Evolutionary conservation across 1,140 invertebrate species (phyloP).

Genomic region (Planococcus citri): DNA sequence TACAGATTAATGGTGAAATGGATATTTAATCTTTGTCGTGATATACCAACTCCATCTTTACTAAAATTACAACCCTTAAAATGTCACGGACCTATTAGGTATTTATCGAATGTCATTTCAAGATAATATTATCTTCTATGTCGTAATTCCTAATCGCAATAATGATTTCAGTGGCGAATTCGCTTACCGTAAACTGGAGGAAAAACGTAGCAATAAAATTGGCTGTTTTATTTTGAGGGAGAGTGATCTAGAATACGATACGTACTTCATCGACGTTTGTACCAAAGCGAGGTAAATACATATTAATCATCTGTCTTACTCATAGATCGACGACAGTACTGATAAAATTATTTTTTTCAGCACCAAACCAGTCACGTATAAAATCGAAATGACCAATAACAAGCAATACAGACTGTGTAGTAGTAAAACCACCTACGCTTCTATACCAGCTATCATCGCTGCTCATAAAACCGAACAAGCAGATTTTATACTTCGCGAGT

Average conservation of each 20-base stretch:
- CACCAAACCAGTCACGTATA: conserved; percentile 53
- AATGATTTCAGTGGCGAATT: conserved; percentile 7
- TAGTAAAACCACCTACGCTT: conserved; percentile 41
- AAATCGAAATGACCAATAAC: conserved; percentile 30
- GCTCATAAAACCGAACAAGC: conserved; percentile 40
- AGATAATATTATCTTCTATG: not conserved
- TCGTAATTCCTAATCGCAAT: no score
- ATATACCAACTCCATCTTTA: conserved; percentile 61
- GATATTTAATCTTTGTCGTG: conserved; percentile 76
- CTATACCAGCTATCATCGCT: conserved; percentile 45
- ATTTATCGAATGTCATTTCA: conserved; percentile 23
- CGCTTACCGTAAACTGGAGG: conserved; percentile 38
- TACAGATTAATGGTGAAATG: conserved; percentile 76
- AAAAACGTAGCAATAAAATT: conserved; percentile 55
- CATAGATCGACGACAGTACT: not conserved
- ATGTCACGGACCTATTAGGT: conserved; percentile 81
- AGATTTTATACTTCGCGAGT: conserved; percentile 51
- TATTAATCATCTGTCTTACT: not conserved
- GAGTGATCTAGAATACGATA: conserved; percentile 61
- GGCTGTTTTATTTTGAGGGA: conserved; percentile 70
- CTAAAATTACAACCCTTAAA: conserved; percentile 54
- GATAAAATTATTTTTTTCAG: conserved; percentile 33
- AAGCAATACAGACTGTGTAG: conserved; percentile 32
- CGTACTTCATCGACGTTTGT: conserved; percentile 68
- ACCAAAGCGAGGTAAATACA: conserved; percentile 46